phyloP scores from a whole-genome alignment of 2,797 vertebrate species.

The Darevskia nairensis region DNA sequence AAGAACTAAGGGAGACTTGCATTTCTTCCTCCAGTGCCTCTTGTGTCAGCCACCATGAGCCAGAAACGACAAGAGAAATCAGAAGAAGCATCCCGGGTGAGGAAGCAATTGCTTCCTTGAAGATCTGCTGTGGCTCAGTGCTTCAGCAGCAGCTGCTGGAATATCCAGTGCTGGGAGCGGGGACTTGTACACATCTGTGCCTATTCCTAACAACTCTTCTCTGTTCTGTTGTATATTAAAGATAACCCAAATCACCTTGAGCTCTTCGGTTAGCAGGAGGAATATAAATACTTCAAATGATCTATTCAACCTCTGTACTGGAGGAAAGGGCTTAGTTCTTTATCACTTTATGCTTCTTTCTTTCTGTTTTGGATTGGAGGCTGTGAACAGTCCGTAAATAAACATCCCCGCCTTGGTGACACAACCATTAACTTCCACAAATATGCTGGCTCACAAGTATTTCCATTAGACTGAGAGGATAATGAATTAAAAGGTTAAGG shows the following conservation, averaged over 20 bases:
- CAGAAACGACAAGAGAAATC: no score
- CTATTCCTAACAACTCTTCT: not conserved
- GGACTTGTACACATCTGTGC: not conserved
- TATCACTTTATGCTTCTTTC: not conserved
- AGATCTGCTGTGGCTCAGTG: not conserved
- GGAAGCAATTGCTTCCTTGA: not conserved
- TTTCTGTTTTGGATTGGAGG: not conserved
- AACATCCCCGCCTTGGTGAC: not conserved
- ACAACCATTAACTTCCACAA: conserved; percentile 3
- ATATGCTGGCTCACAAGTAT: not conserved
- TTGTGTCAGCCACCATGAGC: not conserved
- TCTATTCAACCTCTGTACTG: not conserved
- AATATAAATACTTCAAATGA: not conserved
- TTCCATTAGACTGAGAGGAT: conserved; percentile 25
- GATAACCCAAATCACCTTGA: not conserved
- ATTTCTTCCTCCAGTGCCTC: not conserved
- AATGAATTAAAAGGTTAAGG: conserved; percentile 29
- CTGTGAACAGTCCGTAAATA: not conserved
- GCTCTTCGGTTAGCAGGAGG: no score
- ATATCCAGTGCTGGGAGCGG: not conserved
- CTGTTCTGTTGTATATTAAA: not conserved
- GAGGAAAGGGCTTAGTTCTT: not conserved
- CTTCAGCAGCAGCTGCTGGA: not conserved
- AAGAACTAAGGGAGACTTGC: not conserved
- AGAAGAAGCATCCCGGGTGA: no score